A percentile compares a stretch with the other conserved stretches of the same genome.
Conservation (phyloP, 2,113 vertebrate genomes). For the Labeo catla region DNA sequence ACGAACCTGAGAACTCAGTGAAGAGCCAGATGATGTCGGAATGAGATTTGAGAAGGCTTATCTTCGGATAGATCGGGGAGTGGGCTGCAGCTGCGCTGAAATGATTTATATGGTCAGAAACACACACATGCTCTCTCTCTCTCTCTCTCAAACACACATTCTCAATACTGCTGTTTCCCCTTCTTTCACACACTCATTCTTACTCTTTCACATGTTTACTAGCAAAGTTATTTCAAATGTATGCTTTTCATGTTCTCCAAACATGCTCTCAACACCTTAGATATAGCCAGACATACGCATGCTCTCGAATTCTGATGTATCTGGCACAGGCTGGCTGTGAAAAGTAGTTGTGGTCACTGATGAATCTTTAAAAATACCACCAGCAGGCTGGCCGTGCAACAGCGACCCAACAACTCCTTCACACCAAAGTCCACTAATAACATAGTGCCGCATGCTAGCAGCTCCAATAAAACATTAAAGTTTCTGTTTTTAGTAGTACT, state of each 20-base stretch:
- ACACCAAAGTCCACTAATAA: slow-evolving; percentile 41
- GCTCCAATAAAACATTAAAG: background rate
- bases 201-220: slow-evolving; percentile 46
- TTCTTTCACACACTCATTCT: slow-evolving; percentile 55
- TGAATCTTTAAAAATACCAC: slow-evolving; percentile 56
- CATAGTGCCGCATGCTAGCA: slow-evolving; percentile 49
- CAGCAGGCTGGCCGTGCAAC: slow-evolving; percentile 54
- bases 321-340: slow-evolving; percentile 45
- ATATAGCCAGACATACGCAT: background rate
- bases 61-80: slow-evolving; percentile 73
- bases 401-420: slow-evolving; percentile 47
- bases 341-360: slow-evolving; percentile 42
- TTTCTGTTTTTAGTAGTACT: background rate
- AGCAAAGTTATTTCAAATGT: background rate
- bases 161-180: slow-evolving; percentile 7
- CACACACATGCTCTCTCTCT: slow-evolving; percentile 54
- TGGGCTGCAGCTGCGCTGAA: slow-evolving; percentile 76
- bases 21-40: slow-evolving; percentile 72
- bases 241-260: background rate
- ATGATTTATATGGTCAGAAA: slow-evolving; percentile 77
- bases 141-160: slow-evolving; percentile 40
- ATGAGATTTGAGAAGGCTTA: slow-evolving; percentile 82
- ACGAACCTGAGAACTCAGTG: slow-evolving; percentile 65
- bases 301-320: background rate
- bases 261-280: slow-evolving; percentile 22